These are phyloP conservation scores for Apocheima hispidaria DNA, from an alignment of 2,888 invertebrate species.

Conservation along the genomic window DNA sequence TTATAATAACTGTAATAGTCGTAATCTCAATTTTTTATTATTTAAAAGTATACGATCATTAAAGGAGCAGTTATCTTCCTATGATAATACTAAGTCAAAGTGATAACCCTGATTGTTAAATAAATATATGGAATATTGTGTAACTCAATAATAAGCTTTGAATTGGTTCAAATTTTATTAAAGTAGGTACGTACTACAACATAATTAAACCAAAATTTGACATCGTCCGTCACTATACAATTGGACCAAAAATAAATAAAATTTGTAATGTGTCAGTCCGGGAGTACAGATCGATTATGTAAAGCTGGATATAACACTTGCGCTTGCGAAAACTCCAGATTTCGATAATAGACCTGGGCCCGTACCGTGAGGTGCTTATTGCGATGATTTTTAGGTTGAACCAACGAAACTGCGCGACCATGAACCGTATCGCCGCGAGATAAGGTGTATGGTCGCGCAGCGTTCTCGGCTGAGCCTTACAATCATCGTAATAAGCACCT, in stretches of 20 bases:
- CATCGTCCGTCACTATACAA: conserved; percentile 53
- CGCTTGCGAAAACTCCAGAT: too few relatives aligned
- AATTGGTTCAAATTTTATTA: conserved; percentile 68
- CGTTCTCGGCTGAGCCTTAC: too few relatives aligned
- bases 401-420: too few relatives aligned
- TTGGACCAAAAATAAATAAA: conserved; percentile 36
- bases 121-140: not conserved
- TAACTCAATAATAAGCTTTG: conserved; percentile 32
- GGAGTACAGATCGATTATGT: conserved; percentile 43
- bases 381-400: too few relatives aligned
- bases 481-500: too few relatives aligned
- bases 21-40: conserved; percentile 2
- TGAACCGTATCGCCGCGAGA: too few relatives aligned
- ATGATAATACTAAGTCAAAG: conserved; percentile 11
- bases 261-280: conserved; percentile 46
- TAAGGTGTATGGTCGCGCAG: too few relatives aligned
- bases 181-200: conserved; percentile 44
- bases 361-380: too few relatives aligned
- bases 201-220: conserved; percentile 69
- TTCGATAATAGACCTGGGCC: too few relatives aligned
- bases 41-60: conserved; percentile 8
- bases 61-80: conserved; percentile 23
- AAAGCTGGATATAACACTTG: not conserved
- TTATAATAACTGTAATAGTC: too few relatives aligned
- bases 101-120: conserved; percentile 9